phyloP scores from a whole-genome alignment of 2,888 invertebrate genomes.

The Archips crataeganus region DNA sequence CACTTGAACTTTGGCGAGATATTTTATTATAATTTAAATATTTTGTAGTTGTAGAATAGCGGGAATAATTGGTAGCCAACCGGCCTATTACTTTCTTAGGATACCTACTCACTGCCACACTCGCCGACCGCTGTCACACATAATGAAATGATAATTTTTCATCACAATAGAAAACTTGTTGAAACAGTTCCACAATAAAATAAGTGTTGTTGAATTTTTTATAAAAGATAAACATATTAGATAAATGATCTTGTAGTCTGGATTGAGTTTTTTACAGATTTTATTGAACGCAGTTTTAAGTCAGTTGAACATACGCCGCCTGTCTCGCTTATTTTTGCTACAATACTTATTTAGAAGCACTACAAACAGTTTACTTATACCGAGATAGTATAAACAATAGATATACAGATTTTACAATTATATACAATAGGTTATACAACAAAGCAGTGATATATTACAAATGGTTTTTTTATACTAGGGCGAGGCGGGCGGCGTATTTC shows the following conservation, averaged over 20 bases:
- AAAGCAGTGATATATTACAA: constrained; percentile 73
- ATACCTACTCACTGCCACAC: constrained; percentile 76
- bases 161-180: constrained; percentile 82
- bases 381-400: constrained; percentile 68
- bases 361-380: constrained; percentile 70
- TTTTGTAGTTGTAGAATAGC: constrained; percentile 60
- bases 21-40: constrained; percentile 68
- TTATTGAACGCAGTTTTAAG: constrained; percentile 73
- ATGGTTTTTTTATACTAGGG: constrained; percentile 66
- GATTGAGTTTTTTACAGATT: constrained; percentile 84
- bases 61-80: constrained; percentile 85
- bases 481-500: constrained; percentile 69
- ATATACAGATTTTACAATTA: constrained; percentile 67
- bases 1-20: constrained; percentile 69
- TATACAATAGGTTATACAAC: constrained; percentile 77
- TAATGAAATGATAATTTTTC: constrained; percentile 68
- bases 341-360: constrained; percentile 76
- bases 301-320: constrained; percentile 65
- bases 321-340: constrained; percentile 79
- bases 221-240: constrained; percentile 83
- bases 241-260: constrained; percentile 85
- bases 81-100: constrained; percentile 74
- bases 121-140: constrained; percentile 82
- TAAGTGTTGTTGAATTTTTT: constrained; percentile 86
- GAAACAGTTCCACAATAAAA: constrained; percentile 82